phyloP scores from a whole-genome alignment of 2,797 vertebrate genomes.

The Lutjanus argentimaculatus region DNA sequence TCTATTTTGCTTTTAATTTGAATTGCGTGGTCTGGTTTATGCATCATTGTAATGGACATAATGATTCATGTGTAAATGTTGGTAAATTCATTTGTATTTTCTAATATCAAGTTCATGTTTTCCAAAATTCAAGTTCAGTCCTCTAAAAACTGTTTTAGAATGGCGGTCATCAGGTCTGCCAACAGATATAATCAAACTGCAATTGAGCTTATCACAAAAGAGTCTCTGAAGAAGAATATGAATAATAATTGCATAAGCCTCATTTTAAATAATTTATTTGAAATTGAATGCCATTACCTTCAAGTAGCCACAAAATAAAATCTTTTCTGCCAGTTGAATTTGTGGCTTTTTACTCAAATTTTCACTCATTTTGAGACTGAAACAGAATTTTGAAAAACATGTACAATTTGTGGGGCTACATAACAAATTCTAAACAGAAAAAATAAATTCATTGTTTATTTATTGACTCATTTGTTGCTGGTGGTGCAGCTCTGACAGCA shows the following conservation, averaged over 20 bases:
- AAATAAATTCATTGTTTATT: conserved; percentile 46
- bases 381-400: conserved; percentile 4
- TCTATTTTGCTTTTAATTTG: too few relatives aligned
- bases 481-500: conserved; percentile 14
- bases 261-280: conserved; percentile 13
- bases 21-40: too few relatives aligned
- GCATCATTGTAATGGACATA: too few relatives aligned
- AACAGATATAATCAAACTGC: conserved; percentile 7
- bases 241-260: conserved; percentile 1
- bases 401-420: neutral
- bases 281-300: neutral
- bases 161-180: neutral
- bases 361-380: neutral
- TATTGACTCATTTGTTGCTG: conserved; percentile 33
- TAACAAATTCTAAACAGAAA: neutral
- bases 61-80: too few relatives aligned
- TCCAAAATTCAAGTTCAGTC: neutral
- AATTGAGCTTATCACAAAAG: neutral
- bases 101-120: neutral
- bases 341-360: neutral
- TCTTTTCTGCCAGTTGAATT: neutral
- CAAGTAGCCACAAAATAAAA: neutral
- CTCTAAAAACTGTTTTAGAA: too few relatives aligned
- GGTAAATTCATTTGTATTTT: too few relatives aligned
- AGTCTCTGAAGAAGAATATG: neutral